Evolutionary conservation across 2,888 invertebrate species (phyloP), one percentile per base, ranked within the genome.

Genomic region (Stenotaenia linearis): DNA sequence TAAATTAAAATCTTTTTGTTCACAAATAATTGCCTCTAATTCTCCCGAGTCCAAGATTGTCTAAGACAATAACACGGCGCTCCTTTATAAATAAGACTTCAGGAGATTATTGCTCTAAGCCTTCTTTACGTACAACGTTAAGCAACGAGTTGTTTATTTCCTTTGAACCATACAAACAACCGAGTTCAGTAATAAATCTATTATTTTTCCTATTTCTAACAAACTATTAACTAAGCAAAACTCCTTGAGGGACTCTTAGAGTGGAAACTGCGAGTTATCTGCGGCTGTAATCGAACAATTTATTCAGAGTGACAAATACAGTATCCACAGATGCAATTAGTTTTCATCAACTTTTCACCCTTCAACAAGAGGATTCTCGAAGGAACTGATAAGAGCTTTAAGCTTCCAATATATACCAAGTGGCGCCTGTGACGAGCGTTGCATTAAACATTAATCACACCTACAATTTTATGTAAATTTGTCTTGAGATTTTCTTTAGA

Each of bases 341-440:
- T 69, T 69, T 69, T 69, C 69, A 69, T 69, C 69, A 69, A 69
- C 69, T 28, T 69, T 69, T 69, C 69, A 28, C 25, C 69, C 69
- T 69, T 69, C 69, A 69, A 69, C 69, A 69, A 69, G 21, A 56
- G 56, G 1, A 69, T 69, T 69, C 69, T 69, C 69, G 1, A 7
- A 69, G 69, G 69, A 69, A 12, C 69, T 69, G 69, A 69, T 69
- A 69, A 69, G 69, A 10, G 69, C 69, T 23, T n/a, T 25, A 69
- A 69, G 28, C 69, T 28, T 28, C 69, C 69, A 69, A 69, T 69
- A 69, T 69, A 10, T n/a, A 69, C 9, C 69, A 28, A 45, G 45
- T 9, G 45, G 45, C 12, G 45, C 12, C 45, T 1, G 28, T 69
- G 69, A 69, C n/a, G 28, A 69, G 69, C 69, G 15, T 1, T 28